Conservation (phyloP, 92 coral and sea anemone species). For the Phenganax marumi region DNA sequence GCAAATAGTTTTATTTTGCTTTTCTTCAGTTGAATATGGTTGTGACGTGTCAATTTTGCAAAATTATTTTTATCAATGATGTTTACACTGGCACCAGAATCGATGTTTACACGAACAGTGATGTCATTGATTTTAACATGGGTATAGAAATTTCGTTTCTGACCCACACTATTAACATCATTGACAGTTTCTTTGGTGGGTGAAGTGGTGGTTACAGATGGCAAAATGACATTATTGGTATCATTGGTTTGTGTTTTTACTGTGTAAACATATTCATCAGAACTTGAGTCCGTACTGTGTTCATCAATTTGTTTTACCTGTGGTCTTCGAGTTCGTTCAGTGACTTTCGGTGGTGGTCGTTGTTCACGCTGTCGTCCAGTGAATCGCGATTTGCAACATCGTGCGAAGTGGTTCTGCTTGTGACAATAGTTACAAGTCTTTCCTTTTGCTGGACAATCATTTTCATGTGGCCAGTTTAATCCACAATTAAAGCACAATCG, state of each 20-base stretch:
- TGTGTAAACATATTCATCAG: background rate
- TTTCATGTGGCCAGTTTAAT: background rate
- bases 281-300: background rate
- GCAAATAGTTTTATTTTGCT: background rate
- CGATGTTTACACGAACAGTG: background rate
- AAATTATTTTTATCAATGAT: background rate
- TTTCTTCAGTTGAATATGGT: background rate
- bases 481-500: background rate
- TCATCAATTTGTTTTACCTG: background rate
- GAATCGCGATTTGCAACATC: background rate
- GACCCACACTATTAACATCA: background rate
- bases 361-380: background rate
- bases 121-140: background rate
- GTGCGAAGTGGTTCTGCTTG: constrained; percentile 4
- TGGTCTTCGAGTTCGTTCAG: background rate
- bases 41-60: background rate
- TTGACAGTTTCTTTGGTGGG: background rate
- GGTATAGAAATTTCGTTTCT: background rate
- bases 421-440: background rate
- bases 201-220: too few species aligned
- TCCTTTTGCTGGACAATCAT: background rate
- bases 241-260: too few species aligned
- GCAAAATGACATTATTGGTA: too few species aligned
- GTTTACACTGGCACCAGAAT: background rate
- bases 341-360: too few species aligned